These are phyloP conservation scores for Drosophila ustulata DNA, from an alignment of 2,888 invertebrate genomes.

Conservation along the genomic window DNA sequence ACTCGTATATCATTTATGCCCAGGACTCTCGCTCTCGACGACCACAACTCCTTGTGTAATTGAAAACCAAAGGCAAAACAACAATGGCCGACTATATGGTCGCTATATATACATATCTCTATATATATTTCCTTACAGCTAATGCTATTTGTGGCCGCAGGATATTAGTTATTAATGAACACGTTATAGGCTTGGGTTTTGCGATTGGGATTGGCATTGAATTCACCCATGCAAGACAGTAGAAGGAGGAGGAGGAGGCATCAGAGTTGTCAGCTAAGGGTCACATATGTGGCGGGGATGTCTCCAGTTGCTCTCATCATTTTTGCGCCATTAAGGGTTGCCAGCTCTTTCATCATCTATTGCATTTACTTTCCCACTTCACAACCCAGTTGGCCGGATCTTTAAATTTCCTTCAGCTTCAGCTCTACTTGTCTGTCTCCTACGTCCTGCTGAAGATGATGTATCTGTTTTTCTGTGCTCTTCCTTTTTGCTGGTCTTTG, in stretches of 20 bases:
- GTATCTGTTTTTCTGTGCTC: slow-evolving; percentile 53
- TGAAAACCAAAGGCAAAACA: slow-evolving; percentile 77
- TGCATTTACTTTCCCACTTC: slow-evolving; percentile 39
- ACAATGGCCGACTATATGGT: slow-evolving; percentile 54
- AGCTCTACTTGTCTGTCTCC: slow-evolving; percentile 3
- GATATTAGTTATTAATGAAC: slow-evolving; percentile 81
- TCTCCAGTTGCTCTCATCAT: slow-evolving; percentile 41
- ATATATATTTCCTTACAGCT: slow-evolving; percentile 42
- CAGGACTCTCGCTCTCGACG: slow-evolving; percentile 17
- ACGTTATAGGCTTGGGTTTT: slow-evolving; percentile 54
- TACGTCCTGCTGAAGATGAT: slow-evolving; percentile 51
- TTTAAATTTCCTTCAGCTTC: slow-evolving; percentile 54
- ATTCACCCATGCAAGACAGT: slow-evolving; percentile 3
- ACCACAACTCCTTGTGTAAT: slow-evolving; percentile 70
- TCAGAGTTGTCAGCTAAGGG: neutral
- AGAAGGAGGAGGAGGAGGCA: neutral
- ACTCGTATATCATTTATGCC: slow-evolving; percentile 44
- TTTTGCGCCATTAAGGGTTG: slow-evolving; percentile 67
- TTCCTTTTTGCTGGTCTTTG: neutral
- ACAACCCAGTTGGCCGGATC: slow-evolving; percentile 24
- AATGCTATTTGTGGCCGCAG: slow-evolving; percentile 77
- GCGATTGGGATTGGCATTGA: slow-evolving; percentile 14
- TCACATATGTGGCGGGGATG: slow-evolving; percentile 27
- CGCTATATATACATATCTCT: slow-evolving; percentile 18
- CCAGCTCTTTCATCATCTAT: slow-evolving; percentile 60